Base-by-base conservation (phyloP, 2,113 vertebrate genomes). In the Agapornis roseicollis region DNA sequence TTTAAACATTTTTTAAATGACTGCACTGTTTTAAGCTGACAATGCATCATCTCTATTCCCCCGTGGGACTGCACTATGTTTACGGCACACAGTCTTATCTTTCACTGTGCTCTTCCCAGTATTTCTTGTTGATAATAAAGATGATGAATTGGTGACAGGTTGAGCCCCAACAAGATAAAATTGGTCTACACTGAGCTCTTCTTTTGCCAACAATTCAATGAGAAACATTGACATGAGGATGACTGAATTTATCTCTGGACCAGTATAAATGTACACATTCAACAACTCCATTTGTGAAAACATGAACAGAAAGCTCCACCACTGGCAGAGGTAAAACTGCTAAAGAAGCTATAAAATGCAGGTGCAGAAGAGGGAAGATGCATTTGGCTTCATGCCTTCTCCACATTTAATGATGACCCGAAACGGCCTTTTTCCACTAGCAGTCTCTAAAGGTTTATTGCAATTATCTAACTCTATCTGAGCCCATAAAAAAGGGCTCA, bases 91-190 rank as follows among this genome's bases (percentile, higher is more conserved):
- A 90, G 68, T 24, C 73, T 79, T 64, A 87, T 70, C 83, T 85
- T 89, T 85, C 64, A 46, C 80, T 94, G 88, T 80, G 74, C 65
- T 85, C 47, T 95, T 85, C 50, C 76, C 41, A 55, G 33, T 64
- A 63, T 42, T 93, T 91, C 64, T 88, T 85, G 71, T 77, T 91
- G 56, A 58, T 88, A 91, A 90, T 91, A 92, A 96, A 89, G 79
- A 88, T 73, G 91, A 96, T 63, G 66, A 77, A 88, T 80, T 72
- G 91, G 80, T 66, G 85, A 94, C 93, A 94, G 85, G n/a, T 42
- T 80, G 68, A 94, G 71, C 87, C 60, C 58, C 74, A 85, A 66
- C 53, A 80, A 41, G 64, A 80, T 73, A 58, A 95, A 92, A 94
- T 46, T 10, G 12, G 27, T 73, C 80, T 85, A 58, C 47, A 63